Percentiles rank a stretch among this genome's conserved stretches.
Conservation (phyloP, 2,888 invertebrate species). For the Craniophora ligustri region DNA sequence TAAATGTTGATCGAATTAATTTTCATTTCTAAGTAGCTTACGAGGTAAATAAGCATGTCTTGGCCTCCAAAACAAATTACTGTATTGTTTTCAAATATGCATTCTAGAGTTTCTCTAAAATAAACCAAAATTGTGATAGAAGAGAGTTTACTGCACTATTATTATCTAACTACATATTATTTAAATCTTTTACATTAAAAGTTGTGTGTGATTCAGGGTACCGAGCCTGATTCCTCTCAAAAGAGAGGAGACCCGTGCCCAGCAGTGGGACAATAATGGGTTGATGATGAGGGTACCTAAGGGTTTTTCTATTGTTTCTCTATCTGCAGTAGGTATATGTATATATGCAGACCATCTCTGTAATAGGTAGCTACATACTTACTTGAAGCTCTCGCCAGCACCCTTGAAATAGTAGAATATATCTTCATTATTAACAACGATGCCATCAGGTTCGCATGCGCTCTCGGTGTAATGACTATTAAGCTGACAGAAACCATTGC, state of each 20-base stretch:
- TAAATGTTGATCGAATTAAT: slow-evolving; percentile 57
- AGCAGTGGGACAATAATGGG: no score
- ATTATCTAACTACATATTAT: neutral
- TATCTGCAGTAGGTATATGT: no score
- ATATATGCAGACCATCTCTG: neutral
- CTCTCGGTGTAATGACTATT: slow-evolving; percentile 72
- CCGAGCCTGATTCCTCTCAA: no score
- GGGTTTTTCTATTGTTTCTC: no score
- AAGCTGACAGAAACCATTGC: slow-evolving; percentile 79
- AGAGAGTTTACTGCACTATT: no score
- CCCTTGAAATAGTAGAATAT: slow-evolving; percentile 66
- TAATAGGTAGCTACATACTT: slow-evolving; percentile 17
- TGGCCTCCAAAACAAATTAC: slow-evolving; percentile 80
- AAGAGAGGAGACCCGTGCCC: no score
- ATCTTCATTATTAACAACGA: slow-evolving; percentile 66
- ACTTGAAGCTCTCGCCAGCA: slow-evolving; percentile 51
- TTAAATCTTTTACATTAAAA: no score
- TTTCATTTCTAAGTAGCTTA: slow-evolving; percentile 61
- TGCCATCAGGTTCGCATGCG: slow-evolving; percentile 66
- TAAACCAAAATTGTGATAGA: neutral
- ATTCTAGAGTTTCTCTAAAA: slow-evolving; percentile 61
- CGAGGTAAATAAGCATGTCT: slow-evolving; percentile 69
- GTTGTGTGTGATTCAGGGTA: no score
- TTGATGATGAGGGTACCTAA: no score
- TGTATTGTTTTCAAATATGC: slow-evolving; percentile 60